Evolutionary conservation across 2,888 invertebrate species (phyloP).

Genomic region (Cecidostiba fungosa): DNA sequence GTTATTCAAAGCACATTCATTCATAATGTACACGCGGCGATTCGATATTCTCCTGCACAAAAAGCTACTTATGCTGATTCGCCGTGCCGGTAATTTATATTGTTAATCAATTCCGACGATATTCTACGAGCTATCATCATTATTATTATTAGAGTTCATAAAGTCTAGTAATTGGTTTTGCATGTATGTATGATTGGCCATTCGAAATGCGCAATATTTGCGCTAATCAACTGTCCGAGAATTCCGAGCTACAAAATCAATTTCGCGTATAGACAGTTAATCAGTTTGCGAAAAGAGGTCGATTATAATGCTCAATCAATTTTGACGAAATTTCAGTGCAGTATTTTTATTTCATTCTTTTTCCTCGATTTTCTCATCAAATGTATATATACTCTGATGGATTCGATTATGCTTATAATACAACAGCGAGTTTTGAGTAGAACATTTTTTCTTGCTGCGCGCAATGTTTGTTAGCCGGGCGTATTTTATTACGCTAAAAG

Average conservation of each 20-base stretch:
- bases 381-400: too few relatives aligned
- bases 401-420: too few relatives aligned
- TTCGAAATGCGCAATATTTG: slow-evolving; percentile 35
- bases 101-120: background rate
- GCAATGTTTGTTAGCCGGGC: slow-evolving; percentile 3
- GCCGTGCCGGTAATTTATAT: background rate
- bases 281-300: background rate
- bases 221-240: slow-evolving; percentile 17
- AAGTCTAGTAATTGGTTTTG: slow-evolving; percentile 18
- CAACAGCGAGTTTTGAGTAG: background rate
- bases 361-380: too few relatives aligned
- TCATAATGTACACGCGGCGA: background rate
- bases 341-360: too few relatives aligned
- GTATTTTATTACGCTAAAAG: slow-evolving; percentile 39
- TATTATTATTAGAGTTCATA: slow-evolving; percentile 22
- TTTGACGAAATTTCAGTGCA: background rate
- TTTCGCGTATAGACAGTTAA: background rate
- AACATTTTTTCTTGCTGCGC: background rate
- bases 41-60: too few relatives aligned
- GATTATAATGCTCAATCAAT: background rate
- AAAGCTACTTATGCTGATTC: background rate
- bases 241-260: background rate
- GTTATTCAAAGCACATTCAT: too few relatives aligned
- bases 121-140: background rate
- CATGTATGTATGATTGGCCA: slow-evolving; percentile 8